A percentile compares a stretch with the other conserved stretches of the same genome.
Conservation (phyloP, 2,797 vertebrate genomes). For the Ctenopoma multispine region DNA sequence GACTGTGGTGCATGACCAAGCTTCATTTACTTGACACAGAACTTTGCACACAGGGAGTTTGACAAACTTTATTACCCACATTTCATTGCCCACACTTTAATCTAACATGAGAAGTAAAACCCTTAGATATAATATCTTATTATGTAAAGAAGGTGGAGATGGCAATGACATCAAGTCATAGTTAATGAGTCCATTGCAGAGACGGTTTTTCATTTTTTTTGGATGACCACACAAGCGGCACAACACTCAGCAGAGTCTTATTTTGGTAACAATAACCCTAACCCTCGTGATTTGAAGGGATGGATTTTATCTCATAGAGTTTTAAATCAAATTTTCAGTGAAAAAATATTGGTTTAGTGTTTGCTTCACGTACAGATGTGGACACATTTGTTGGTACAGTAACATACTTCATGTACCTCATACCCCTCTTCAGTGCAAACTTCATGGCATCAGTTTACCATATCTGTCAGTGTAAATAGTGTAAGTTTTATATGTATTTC, state of each 20-base stretch:
- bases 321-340: no score
- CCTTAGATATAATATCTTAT: conserved; percentile 14
- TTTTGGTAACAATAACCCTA: neutral
- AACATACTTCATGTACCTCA: no score
- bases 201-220: neutral
- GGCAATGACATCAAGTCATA: conserved; percentile 16
- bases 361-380: no score
- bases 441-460: no score
- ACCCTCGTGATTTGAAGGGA: neutral
- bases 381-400: no score
- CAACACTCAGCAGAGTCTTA: neutral
- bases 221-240: neutral
- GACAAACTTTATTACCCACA: conserved; percentile 26
- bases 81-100: conserved; percentile 23
- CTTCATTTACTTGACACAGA: conserved; percentile 19
- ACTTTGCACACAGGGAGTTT: conserved; percentile 15
- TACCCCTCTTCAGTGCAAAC: no score
- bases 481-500: no score
- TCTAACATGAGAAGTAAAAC: conserved; percentile 29
- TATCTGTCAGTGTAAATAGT: no score
- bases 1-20: neutral
- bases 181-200: conserved; percentile 1
- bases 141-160: neutral
- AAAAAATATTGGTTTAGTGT: no score
- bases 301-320: no score